Evolutionary conservation across 2,888 invertebrate genomes (phyloP).

Genomic region (Apodemia mormo): DNA sequence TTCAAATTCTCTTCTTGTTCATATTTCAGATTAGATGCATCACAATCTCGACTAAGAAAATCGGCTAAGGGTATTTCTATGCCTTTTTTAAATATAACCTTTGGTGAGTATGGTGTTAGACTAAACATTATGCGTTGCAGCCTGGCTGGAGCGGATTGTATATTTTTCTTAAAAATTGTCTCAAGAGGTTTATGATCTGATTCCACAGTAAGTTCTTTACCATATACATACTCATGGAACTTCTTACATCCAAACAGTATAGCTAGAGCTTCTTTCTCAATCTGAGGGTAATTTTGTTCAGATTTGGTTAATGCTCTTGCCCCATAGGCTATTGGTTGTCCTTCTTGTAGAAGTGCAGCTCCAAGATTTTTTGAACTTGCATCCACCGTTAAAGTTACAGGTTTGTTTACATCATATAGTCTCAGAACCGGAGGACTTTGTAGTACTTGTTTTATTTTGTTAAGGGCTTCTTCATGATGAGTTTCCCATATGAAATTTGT

Average conservation of each 20-base stretch:
- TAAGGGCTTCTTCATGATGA: conserved; percentile 26
- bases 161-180: conserved; percentile 31
- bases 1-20: conserved; percentile 28
- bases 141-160: conserved; percentile 28
- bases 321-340: conserved; percentile 30
- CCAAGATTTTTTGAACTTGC: conserved; percentile 15
- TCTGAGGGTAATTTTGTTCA: conserved; percentile 23
- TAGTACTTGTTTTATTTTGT: conserved; percentile 21
- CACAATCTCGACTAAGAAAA: conserved; percentile 28
- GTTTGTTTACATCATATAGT: conserved; percentile 18
- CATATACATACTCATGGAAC: conserved; percentile 34
- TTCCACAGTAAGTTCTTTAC: conserved; percentile 30
- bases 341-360: conserved; percentile 31
- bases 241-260: conserved; percentile 31
- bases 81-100: conserved; percentile 32
- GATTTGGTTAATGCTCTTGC: conserved; percentile 22
- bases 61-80: conserved; percentile 30
- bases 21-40: conserved; percentile 31
- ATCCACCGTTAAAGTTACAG: conserved; percentile 17
- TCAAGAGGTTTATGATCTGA: conserved; percentile 33
- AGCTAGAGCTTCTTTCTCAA: conserved; percentile 26
- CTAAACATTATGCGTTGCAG: conserved; percentile 13
- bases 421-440: conserved; percentile 16
- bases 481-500: conserved; percentile 27
- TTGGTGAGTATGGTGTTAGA: conserved; percentile 27